phyloP scores from a whole-genome alignment of 2,888 invertebrate genomes.

The Cryptocephalus primarius region DNA sequence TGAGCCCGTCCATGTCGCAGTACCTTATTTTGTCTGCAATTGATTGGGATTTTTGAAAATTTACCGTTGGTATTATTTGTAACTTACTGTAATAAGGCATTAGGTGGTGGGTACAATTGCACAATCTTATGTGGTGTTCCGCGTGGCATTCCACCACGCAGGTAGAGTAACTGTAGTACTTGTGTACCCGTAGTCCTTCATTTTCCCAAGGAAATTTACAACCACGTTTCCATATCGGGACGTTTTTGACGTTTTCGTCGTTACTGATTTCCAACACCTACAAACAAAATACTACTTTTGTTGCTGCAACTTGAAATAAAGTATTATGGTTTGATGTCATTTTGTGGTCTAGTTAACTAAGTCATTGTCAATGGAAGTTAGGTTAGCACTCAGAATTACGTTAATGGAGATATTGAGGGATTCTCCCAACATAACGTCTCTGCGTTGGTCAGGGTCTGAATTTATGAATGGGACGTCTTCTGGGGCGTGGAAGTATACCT shows the following conservation, averaged over 20 bases:
- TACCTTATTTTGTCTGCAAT: conserved; percentile 37
- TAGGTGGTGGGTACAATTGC: conserved; percentile 54
- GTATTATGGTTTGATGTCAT: too few species aligned
- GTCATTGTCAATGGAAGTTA: too few species aligned
- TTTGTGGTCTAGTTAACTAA: too few species aligned
- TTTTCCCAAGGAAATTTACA: conserved; percentile 47
- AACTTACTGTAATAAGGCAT: conserved; percentile 45
- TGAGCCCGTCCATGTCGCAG: conserved; percentile 45
- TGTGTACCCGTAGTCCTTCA: conserved; percentile 36
- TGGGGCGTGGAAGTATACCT: conserved; percentile 49
- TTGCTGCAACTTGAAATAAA: too few species aligned
- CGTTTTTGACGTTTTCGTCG: conserved; percentile 41
- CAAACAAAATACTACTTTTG: conserved; percentile 12
- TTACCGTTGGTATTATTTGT: too few species aligned
- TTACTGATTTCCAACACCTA: conserved; percentile 51
- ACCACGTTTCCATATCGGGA: conserved; percentile 41
- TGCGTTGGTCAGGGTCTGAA: conserved; percentile 37
- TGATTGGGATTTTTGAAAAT: background rate
- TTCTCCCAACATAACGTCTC: conserved; percentile 34
- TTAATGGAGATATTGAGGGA: conserved; percentile 29
- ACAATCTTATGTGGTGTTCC: conserved; percentile 40
- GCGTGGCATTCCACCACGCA: conserved; percentile 50
- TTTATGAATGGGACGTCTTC: conserved; percentile 48
- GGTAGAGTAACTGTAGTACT: conserved; percentile 46
- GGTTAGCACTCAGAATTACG: conserved; percentile 15